Evolutionary conservation across 2,888 invertebrate genomes (phyloP).

Genomic region (Achlya flavicornis): DNA sequence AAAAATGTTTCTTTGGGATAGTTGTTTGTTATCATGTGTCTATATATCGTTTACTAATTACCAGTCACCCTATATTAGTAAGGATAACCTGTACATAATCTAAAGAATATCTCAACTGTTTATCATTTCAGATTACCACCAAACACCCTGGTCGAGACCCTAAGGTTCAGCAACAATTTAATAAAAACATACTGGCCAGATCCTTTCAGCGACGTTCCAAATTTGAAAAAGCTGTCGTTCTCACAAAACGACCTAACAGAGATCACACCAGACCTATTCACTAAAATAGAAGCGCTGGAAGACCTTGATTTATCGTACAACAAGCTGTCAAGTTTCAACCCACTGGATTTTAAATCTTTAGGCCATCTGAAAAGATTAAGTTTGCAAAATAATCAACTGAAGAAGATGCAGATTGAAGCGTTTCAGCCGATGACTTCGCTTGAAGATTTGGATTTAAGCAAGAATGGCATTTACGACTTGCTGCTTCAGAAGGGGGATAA

Average conservation of each 20-base stretch:
- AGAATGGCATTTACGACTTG: conserved; percentile 72
- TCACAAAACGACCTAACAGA: conserved; percentile 75
- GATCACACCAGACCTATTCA: conserved; percentile 75
- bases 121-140: conserved; percentile 70
- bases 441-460: conserved; percentile 76
- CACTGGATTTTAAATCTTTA: conserved; percentile 67
- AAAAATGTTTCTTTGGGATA: too few species aligned
- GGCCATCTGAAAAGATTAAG: conserved; percentile 65
- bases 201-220: conserved; percentile 68
- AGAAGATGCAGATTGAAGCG: conserved; percentile 66
- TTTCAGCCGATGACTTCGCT: conserved; percentile 65
- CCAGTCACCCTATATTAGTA: too few species aligned
- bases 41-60: too few species aligned
- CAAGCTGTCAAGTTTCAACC: conserved; percentile 66
- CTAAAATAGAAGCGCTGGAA: conserved; percentile 67
- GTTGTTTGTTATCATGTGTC: too few species aligned
- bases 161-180: conserved; percentile 71
- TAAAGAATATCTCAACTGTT: background rate
- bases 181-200: conserved; percentile 77
- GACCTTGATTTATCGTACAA: conserved; percentile 83
- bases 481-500: conserved; percentile 60
- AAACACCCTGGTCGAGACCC: conserved; percentile 67
- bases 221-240: conserved; percentile 73
- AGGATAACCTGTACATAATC: too few species aligned
- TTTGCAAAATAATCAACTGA: conserved; percentile 75